Evolutionary conservation across 2,797 vertebrate genomes (phyloP).

Genomic region (Myoxocephalus aenaeus): DNA sequence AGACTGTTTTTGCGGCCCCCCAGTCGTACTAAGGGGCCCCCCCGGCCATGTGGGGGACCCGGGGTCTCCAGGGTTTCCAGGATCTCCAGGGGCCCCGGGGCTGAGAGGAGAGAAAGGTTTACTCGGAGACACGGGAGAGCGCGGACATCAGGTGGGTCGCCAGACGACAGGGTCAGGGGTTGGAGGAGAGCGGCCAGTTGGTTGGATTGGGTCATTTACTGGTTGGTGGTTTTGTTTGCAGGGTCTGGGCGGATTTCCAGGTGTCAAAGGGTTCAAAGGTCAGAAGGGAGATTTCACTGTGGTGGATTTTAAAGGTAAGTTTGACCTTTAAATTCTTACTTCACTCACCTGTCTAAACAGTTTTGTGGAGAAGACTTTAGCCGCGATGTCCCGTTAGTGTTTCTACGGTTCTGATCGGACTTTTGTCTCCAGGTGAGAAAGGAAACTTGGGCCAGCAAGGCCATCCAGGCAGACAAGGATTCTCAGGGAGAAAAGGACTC

Average conservation of each 20-base stretch:
- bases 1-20: slow-evolving; percentile 68
- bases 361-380: neutral
- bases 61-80: slow-evolving; percentile 63
- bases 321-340: neutral
- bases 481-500: slow-evolving; percentile 66
- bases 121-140: slow-evolving; percentile 63
- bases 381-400: neutral
- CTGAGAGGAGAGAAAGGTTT: slow-evolving; percentile 61
- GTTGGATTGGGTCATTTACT: neutral
- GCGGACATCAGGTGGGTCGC: slow-evolving; percentile 62
- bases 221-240: slow-evolving; percentile 40
- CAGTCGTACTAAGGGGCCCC: slow-evolving; percentile 5
- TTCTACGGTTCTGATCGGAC: neutral
- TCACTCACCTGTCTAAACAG: neutral
- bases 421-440: slow-evolving; percentile 72
- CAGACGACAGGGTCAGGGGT: neutral
- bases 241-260: slow-evolving; percentile 76
- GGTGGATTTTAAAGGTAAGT: slow-evolving; percentile 71
- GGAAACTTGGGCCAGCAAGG: slow-evolving; percentile 66
- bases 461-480: slow-evolving; percentile 61
- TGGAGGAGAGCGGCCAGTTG: no score
- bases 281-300: slow-evolving; percentile 73
- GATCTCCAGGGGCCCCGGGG: slow-evolving; percentile 61
- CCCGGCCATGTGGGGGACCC: slow-evolving; percentile 54
- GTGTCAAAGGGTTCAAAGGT: slow-evolving; percentile 78